phyloP scores from a whole-genome alignment of 2,113 vertebrate genomes.

The Tachuris rubrigastra region DNA sequence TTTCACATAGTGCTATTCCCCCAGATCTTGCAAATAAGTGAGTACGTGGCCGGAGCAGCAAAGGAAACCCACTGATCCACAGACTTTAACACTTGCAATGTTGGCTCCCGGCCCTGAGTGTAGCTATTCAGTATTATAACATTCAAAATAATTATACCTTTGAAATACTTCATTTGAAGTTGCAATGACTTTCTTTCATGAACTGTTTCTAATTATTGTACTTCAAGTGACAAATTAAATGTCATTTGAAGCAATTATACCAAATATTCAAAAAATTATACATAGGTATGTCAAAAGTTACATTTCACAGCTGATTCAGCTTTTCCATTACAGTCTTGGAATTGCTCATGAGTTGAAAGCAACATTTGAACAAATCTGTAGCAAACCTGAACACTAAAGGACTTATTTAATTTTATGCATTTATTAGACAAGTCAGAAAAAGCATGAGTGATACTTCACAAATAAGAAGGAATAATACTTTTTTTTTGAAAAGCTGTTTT shows the following conservation, averaged over 20 bases:
- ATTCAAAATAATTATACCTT: constrained; percentile 73
- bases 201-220: constrained; percentile 76
- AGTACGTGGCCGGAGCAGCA: background rate
- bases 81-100: background rate
- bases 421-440: background rate
- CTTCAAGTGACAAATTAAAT: constrained; percentile 78
- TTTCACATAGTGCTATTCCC: background rate
- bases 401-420: background rate
- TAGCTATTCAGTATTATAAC: constrained; percentile 40
- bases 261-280: constrained; percentile 73
- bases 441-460: background rate
- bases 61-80: background rate
- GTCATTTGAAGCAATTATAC: constrained; percentile 76
- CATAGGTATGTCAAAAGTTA: constrained; percentile 66
- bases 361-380: constrained; percentile 20
- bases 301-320: constrained; percentile 61
- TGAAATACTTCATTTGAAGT: constrained; percentile 72
- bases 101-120: background rate
- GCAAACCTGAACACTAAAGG: background rate
- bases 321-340: constrained; percentile 43
- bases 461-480: constrained; percentile 15
- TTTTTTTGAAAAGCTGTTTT: background rate
- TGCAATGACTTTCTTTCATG: constrained; percentile 73
- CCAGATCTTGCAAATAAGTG: background rate
- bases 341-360: constrained; percentile 22